phyloP scores from a whole-genome alignment of 1,140 invertebrate species.

The Macrostomum lignano region DNA sequence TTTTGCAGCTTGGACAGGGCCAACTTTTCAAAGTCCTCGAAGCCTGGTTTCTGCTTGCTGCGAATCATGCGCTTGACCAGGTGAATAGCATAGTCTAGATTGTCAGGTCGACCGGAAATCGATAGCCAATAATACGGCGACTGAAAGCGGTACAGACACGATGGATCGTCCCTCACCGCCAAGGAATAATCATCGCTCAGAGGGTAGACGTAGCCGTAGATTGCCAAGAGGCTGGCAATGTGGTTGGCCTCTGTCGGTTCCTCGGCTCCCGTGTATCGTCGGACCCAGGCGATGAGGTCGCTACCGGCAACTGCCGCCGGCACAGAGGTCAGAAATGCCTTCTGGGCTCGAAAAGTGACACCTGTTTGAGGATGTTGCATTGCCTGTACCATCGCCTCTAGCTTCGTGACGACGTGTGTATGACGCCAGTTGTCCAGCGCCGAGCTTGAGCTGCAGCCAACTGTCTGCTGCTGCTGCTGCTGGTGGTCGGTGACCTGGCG shows the following conservation, averaged over 20 bases:
- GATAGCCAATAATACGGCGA: slow-evolving; percentile 44
- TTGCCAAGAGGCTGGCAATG: slow-evolving; percentile 67
- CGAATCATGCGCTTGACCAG: slow-evolving; percentile 56
- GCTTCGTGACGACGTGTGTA: too few species aligned
- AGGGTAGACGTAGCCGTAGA: slow-evolving; percentile 83
- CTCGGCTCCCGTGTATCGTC: slow-evolving; percentile 49
- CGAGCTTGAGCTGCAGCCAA: too few species aligned
- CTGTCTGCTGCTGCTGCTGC: too few species aligned
- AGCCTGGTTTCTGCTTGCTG: slow-evolving; percentile 65
- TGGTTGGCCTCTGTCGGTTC: slow-evolving; percentile 49
- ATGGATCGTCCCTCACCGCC: slow-evolving; percentile 66
- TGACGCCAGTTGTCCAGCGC: too few species aligned
- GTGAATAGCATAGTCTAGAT: slow-evolving; percentile 71
- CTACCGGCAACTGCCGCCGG: slow-evolving; percentile 74
- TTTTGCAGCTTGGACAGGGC: slow-evolving; percentile 56
- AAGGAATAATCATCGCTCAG: slow-evolving; percentile 64
- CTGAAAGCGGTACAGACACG: slow-evolving; percentile 60
- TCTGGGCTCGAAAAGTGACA: too few species aligned
- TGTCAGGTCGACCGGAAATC: slow-evolving; percentile 44
- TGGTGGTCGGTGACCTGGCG: too few species aligned
- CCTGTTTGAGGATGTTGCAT: too few species aligned
- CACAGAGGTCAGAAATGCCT: slow-evolving; percentile 68
- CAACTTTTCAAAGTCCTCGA: slow-evolving; percentile 72
- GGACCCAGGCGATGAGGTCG: slow-evolving; percentile 50
- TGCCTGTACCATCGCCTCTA: too few species aligned